Evolutionary conservation across 1,140 invertebrate genomes (phyloP), one percentile per base, ranked within the genome.

Genomic region (Caenorhabditis briggsae): DNA sequence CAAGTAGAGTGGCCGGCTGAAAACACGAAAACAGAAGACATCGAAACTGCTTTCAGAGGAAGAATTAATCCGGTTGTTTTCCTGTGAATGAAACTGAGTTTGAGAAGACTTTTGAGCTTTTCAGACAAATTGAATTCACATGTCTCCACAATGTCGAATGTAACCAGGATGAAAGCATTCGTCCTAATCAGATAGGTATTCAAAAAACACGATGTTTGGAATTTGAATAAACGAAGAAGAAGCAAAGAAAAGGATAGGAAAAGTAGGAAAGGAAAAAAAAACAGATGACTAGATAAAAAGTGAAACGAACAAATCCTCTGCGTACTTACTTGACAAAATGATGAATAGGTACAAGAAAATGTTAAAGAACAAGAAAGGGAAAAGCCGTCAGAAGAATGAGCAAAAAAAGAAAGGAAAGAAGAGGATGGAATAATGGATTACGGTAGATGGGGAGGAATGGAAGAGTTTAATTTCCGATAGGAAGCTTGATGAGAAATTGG

Each of bases 401-500:
- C n/a, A n/a, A n/a, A 48, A 25, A 48, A 14, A 74, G 2, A 46
- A 0, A 18, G 65, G 11, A 11, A 18, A 48, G 41, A 43, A 74
- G 41, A 23, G 46, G 23, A 33, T 7, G 8, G 5, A n/a, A 25
- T 12, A 18, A 65, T 18, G 65, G 65, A 74, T 74, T 74, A 74
- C 43, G 65, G 65, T 74, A 46, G 65, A 18, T 74, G 46, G 65
- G 41, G 46, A 74, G 14, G 65, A 18, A 74, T 46, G 65, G 18
- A 74, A 46, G 65, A 74, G 65, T 74, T 74, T 74, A 74, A 74
- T 74, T 74, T 74, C 65, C 65, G 65, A 74, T 33, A 74, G 65
- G 41, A 74, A 46, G 14, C 16, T 48, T 74, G 43, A 74, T 74
- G 65, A 74, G 65, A 74, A 74, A 74, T 74, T 74, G 65, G n/a